These are phyloP conservation scores for Phoxinus phoxinus DNA, from an alignment of 2,113 vertebrate genomes.

Conservation along the genomic window DNA sequence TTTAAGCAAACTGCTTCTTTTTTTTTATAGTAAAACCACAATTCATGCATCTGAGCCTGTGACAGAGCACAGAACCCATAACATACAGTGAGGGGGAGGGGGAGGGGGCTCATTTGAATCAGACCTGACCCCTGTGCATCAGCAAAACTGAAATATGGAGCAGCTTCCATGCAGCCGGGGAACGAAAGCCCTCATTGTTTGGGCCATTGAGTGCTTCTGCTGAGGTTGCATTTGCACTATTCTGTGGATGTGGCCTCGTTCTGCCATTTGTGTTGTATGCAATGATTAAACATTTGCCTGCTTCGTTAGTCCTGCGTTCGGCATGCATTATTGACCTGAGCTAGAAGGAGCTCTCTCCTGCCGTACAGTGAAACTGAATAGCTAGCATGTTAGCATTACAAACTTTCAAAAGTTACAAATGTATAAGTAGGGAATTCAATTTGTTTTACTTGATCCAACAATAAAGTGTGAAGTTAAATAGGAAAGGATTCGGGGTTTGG, in stretches of 20 bases:
- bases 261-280: slow-evolving; percentile 23
- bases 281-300: slow-evolving; percentile 52
- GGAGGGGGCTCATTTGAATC: slow-evolving; percentile 36
- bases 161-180: slow-evolving; percentile 57
- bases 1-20: not conserved
- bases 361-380: slow-evolving; percentile 1
- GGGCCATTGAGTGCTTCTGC: slow-evolving; percentile 57
- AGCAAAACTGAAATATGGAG: slow-evolving; percentile 64
- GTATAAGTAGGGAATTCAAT: slow-evolving; percentile 14
- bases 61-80: slow-evolving; percentile 8
- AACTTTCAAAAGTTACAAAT: not conserved
- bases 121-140: slow-evolving; percentile 58
- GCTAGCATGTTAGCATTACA: slow-evolving; percentile 15
- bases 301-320: slow-evolving; percentile 36
- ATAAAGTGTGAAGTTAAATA: slow-evolving; percentile 33
- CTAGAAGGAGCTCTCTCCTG: not conserved
- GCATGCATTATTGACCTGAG: slow-evolving; percentile 24
- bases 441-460: slow-evolving; percentile 19
- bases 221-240: slow-evolving; percentile 64
- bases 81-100: slow-evolving; percentile 26
- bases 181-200: slow-evolving; percentile 47
- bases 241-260: slow-evolving; percentile 16
- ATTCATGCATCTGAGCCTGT: not conserved
- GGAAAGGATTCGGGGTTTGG: slow-evolving; percentile 19
- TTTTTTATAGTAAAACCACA: not conserved